Conservation (phyloP, 1,140 invertebrate genomes). For the Drosophila truncata region DNA sequence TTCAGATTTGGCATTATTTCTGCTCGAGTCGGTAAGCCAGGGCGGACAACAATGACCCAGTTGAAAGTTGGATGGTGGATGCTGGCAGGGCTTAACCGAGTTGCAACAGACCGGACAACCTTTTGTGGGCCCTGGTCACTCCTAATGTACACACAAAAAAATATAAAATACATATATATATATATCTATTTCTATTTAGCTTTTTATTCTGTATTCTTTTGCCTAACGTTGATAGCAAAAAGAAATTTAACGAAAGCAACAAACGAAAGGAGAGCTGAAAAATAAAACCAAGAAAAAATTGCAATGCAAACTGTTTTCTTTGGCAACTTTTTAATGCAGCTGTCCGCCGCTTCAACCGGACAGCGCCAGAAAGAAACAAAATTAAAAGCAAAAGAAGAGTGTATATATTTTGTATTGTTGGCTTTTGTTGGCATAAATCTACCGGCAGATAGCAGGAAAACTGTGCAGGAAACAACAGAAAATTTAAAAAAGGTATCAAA, state of each 20-base stretch:
- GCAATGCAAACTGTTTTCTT: slow-evolving; percentile 83
- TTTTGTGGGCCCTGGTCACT: slow-evolving; percentile 59
- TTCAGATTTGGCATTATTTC: slow-evolving; percentile 43
- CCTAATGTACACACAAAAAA: slow-evolving; percentile 51
- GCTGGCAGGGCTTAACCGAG: slow-evolving; percentile 41
- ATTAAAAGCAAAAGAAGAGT: slow-evolving; percentile 55
- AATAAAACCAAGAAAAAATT: slow-evolving; percentile 70
- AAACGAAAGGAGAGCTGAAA: slow-evolving; percentile 39
- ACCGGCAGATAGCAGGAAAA: slow-evolving; percentile 60
- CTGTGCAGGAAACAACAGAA: slow-evolving; percentile 35
- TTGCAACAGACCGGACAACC: slow-evolving; percentile 62
- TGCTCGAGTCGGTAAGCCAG: slow-evolving; percentile 44
- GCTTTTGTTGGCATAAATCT: slow-evolving; percentile 81
- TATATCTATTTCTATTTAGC: slow-evolving; percentile 40
- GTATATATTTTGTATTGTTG: slow-evolving; percentile 69
- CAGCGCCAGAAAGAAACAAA: slow-evolving; percentile 52
- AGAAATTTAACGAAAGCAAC: slow-evolving; percentile 45
- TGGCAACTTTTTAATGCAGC: slow-evolving; percentile 79
- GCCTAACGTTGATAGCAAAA: slow-evolving; percentile 57
- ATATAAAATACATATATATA: slow-evolving; percentile 28
- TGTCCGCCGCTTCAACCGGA: slow-evolving; percentile 51
- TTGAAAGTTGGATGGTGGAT: slow-evolving; percentile 23
- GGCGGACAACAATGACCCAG: slow-evolving; percentile 49
- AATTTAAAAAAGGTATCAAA: slow-evolving; percentile 67
- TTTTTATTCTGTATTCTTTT: slow-evolving; percentile 35